Conservation (phyloP, 2,113 vertebrate genomes). For the Gorsachius goisagi region DNA sequence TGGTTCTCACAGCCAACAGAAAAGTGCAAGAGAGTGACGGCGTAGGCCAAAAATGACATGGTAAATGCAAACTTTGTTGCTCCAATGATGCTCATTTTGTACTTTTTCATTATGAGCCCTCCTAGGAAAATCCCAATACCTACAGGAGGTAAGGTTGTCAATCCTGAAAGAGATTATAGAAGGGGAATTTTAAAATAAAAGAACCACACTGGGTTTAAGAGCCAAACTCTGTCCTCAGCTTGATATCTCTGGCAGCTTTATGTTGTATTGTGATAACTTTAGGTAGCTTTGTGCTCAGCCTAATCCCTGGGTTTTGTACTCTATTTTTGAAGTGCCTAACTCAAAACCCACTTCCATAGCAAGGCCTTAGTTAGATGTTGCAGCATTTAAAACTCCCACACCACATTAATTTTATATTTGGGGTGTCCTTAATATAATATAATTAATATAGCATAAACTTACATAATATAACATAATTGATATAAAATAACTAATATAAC, state of each 20-base stretch:
- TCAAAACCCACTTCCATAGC: background rate
- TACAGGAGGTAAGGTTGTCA: slow-evolving; percentile 77
- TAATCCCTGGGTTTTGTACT: background rate
- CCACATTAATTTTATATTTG: background rate
- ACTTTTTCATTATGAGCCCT: slow-evolving; percentile 87
- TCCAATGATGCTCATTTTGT: slow-evolving; percentile 78
- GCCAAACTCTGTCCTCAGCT: background rate
- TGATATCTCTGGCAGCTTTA: background rate
- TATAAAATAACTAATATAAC: no score
- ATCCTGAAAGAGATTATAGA: slow-evolving; percentile 71
- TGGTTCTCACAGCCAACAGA: slow-evolving; percentile 82
- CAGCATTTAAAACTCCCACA: background rate
- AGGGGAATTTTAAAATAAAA: background rate
- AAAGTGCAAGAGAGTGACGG: slow-evolving; percentile 60
- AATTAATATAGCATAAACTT: background rate
- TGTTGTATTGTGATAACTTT: background rate
- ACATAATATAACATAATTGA: background rate
- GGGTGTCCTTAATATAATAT: background rate
- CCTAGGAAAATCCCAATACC: slow-evolving; percentile 84
- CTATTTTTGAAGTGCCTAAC: background rate
- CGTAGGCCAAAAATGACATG: slow-evolving; percentile 65
- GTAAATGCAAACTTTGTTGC: slow-evolving; percentile 77
- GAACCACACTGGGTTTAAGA: background rate
- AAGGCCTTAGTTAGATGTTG: background rate
- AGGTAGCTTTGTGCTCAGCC: background rate